These are phyloP conservation scores for Alloplasta piceator DNA, from an alignment of 2,888 invertebrate genomes.

Conservation along the genomic window DNA sequence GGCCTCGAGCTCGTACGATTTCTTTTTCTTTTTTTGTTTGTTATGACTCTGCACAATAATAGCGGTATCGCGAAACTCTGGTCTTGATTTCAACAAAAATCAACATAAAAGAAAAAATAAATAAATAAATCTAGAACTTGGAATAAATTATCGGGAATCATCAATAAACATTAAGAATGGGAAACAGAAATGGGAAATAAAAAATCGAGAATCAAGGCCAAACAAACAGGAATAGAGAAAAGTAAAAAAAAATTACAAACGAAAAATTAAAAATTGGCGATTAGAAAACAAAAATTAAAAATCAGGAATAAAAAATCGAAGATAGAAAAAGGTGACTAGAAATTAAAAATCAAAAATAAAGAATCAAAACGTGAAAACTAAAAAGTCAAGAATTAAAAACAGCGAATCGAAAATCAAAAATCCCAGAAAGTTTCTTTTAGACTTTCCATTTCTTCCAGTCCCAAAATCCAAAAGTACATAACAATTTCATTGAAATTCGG, in stretches of 20 bases:
- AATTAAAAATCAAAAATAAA: too few species aligned
- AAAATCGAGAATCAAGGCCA: too few species aligned
- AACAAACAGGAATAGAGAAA: too few species aligned
- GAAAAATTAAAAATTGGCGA: not conserved
- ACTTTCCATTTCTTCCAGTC: too few species aligned
- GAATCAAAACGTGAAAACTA: too few species aligned
- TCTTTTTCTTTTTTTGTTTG: not conserved
- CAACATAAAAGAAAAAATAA: slow-evolving; percentile 12
- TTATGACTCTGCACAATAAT: slow-evolving; percentile 23
- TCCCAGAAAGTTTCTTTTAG: too few species aligned
- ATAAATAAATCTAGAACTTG: not conserved
- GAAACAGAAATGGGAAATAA: not conserved
- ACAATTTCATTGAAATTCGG: too few species aligned
- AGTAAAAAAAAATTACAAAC: not conserved
- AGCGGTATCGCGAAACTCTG: slow-evolving; percentile 35
- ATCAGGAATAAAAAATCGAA: too few species aligned
- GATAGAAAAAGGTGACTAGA: not conserved
- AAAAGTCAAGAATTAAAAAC: too few species aligned
- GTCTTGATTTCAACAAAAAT: slow-evolving; percentile 57
- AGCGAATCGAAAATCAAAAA: too few species aligned
- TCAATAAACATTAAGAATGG: not conserved
- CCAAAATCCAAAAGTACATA: too few species aligned
- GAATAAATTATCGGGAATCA: not conserved
- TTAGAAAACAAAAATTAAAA: not conserved
- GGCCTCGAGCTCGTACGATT: slow-evolving; percentile 12